Base-by-base conservation (phyloP, 2,888 invertebrate species). In the Pristionchus entomophagus region DNA sequence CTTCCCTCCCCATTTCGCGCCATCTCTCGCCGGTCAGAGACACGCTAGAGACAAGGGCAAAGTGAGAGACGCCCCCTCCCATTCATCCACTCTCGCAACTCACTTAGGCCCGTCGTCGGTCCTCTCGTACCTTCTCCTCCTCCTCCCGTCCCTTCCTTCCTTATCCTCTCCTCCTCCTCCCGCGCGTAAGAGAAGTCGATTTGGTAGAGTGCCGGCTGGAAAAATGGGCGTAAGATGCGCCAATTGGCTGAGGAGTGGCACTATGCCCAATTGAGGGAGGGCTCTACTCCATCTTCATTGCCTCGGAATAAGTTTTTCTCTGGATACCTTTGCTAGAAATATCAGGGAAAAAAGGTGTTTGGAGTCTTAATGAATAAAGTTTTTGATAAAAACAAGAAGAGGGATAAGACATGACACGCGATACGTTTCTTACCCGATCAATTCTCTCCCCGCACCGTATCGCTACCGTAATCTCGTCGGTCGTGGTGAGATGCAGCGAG, bases 121-220 rank as follows among this genome's bases (percentile, higher is more conserved):
- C 65, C 65, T 69, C 38, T 38, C 26, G 22, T 38, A 35, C 19
- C 22, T 14, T 59, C 59, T 65, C 65, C 65, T 65, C 65, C 77
- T n/a, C 77, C 22, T 26, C 32, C 29, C 26, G 6, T 41, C 6
- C n/a, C 78, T 19, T 51, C 32, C 49, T 32, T 26, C 78, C 32
- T 29, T 19, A n/a, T 22, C 38, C 26, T 41, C 22, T n/a, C 41
- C 38, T 73, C 73, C 32, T 80, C 78, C 10, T 51, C 51, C 12
- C 51, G 32, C 17, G 78, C 0, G 41, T 80, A 80, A 32, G 49
- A 49, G 41, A 80, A 80, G 78, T 80, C 78, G 78, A 80, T 80
- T 80, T 80, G 78, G 78, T 51, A 80, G 78, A 80, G 53, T 80
- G 78, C 49, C 32, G 78, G 78, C 78, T 80, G 53, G 53, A 80